These are phyloP conservation scores for Plodia interpunctella DNA, from an alignment of 1,140 invertebrate species.

Conservation along the genomic window DNA sequence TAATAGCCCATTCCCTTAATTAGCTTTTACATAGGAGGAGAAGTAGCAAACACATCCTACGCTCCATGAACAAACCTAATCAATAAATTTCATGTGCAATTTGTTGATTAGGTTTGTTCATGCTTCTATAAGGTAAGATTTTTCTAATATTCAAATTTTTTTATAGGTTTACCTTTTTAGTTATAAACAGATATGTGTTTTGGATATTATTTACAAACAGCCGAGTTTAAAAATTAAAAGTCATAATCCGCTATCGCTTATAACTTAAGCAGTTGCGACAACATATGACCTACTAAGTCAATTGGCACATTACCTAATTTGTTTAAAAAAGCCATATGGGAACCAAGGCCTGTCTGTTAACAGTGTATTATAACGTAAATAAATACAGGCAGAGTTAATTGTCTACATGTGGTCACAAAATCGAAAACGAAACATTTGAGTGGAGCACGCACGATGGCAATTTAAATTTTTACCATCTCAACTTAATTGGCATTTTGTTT, in stretches of 20 bases:
- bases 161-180: too few species aligned
- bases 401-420: neutral
- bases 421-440: neutral
- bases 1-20: too few species aligned
- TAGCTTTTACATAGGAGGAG: too few species aligned
- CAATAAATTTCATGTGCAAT: too few species aligned
- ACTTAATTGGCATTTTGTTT: neutral
- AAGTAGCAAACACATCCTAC: too few species aligned
- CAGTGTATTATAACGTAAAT: neutral
- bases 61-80: too few species aligned
- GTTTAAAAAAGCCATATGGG: conserved; percentile 57
- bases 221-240: too few species aligned
- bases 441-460: neutral
- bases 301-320: conserved; percentile 66
- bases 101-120: too few species aligned
- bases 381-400: neutral
- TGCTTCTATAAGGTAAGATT: too few species aligned
- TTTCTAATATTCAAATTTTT: too few species aligned
- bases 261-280: neutral
- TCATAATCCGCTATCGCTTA: conserved; percentile 1
- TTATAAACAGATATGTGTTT: too few species aligned
- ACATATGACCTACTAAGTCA: conserved; percentile 53
- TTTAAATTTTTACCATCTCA: neutral
- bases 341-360: conserved; percentile 30
- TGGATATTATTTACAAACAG: too few species aligned